These are phyloP conservation scores for Hirtodrosophila confusa DNA, from an alignment of 2,888 invertebrate genomes.

Conservation along the genomic window DNA sequence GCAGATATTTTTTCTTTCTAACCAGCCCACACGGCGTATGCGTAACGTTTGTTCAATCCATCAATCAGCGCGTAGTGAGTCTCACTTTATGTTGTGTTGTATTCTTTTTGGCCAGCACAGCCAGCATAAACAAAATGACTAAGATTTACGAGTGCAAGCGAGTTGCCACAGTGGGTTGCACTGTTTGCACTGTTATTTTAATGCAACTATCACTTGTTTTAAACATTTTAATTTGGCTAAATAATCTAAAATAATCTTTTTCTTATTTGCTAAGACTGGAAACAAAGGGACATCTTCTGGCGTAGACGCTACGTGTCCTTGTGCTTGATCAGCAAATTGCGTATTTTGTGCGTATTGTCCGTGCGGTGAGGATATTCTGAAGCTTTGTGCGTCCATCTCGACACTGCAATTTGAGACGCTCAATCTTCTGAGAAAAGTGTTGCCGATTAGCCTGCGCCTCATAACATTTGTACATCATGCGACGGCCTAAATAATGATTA, in stretches of 20 bases:
- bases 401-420: constrained; percentile 76
- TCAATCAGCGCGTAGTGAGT: constrained; percentile 58
- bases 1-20: constrained; percentile 35
- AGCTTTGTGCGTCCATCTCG: constrained; percentile 79
- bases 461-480: constrained; percentile 67
- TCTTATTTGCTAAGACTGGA: no score
- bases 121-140: constrained; percentile 47
- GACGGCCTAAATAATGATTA: constrained; percentile 60
- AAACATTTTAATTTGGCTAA: not conserved
- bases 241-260: not conserved
- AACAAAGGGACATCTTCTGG: constrained; percentile 75
- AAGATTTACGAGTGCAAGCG: constrained; percentile 59
- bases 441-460: constrained; percentile 75
- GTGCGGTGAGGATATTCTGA: constrained; percentile 73
- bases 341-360: constrained; percentile 73
- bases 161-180: constrained; percentile 26
- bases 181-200: constrained; percentile 2
- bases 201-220: not conserved
- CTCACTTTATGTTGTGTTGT: constrained; percentile 49
- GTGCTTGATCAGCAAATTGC: constrained; percentile 80
- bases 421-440: constrained; percentile 58
- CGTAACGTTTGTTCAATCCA: constrained; percentile 60
- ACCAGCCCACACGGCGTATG: constrained; percentile 59
- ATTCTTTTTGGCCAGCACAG: constrained; percentile 39
- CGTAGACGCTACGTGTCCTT: constrained; percentile 82